phyloP scores from a whole-genome alignment of 2,888 invertebrate species.

The Clanis bilineata region DNA sequence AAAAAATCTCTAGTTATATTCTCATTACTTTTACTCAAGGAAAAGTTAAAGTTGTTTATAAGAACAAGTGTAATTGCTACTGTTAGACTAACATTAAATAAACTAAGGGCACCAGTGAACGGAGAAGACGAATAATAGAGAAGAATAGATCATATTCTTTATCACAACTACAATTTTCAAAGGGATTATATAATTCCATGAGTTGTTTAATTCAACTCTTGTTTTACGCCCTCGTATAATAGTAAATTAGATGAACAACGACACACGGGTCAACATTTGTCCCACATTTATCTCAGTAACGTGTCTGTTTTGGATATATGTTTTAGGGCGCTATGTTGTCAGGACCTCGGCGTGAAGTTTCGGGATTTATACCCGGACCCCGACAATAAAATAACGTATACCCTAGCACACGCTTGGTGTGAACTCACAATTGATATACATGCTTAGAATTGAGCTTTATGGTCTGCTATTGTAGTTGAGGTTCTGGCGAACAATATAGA shows the following conservation, averaged over 20 bases:
- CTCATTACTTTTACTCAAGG: too few species aligned
- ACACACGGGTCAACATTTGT: slow-evolving; percentile 39
- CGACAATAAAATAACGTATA: slow-evolving; percentile 66
- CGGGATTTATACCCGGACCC: slow-evolving; percentile 68
- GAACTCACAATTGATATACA: not conserved
- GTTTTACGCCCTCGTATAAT: slow-evolving; percentile 5
- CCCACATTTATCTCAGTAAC: slow-evolving; percentile 52
- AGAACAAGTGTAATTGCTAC: too few species aligned
- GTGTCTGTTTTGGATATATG: slow-evolving; percentile 56
- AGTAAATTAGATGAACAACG: slow-evolving; percentile 36
- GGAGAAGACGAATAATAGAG: too few species aligned
- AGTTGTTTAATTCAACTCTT: not conserved
- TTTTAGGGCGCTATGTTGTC: slow-evolving; percentile 51
- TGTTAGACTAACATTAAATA: too few species aligned
- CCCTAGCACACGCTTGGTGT: slow-evolving; percentile 16
- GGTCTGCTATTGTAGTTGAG: not conserved
- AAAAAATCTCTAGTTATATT: too few species aligned
- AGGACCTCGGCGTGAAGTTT: slow-evolving; percentile 46
- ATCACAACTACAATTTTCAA: not conserved
- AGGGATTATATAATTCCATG: not conserved
- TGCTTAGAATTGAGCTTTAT: not conserved
- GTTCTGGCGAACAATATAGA: not conserved
- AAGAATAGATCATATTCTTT: too few species aligned
- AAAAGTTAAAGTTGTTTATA: too few species aligned
- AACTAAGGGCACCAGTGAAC: too few species aligned